These are phyloP conservation scores for Pandemis heparana DNA, from an alignment of 2,888 invertebrate genomes.

Conservation along the genomic window DNA sequence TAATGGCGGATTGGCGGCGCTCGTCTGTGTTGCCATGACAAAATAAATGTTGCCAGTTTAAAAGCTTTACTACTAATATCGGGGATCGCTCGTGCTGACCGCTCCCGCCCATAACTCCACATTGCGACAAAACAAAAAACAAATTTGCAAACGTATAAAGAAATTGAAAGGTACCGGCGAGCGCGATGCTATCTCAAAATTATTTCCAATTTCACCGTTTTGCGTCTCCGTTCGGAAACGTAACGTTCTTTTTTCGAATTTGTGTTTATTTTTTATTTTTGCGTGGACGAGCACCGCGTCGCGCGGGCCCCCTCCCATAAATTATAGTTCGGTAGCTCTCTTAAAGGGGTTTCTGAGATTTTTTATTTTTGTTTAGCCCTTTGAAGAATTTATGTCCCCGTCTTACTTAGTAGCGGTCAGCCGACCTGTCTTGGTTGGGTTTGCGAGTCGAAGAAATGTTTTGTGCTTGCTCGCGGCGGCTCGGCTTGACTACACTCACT, in stretches of 20 bases:
- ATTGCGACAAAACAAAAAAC: constrained; percentile 65
- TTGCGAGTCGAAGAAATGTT: constrained; percentile 57
- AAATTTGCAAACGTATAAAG: constrained; percentile 79
- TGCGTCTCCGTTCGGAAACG: constrained; percentile 70
- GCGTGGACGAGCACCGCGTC: constrained; percentile 67
- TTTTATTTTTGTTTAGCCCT: constrained; percentile 81
- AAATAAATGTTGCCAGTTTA: constrained; percentile 38
- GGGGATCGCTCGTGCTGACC: constrained; percentile 47
- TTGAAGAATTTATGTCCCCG: constrained; percentile 85
- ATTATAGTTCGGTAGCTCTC: constrained; percentile 86
- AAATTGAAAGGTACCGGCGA: constrained; percentile 81
- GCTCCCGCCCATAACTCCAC: constrained; percentile 63
- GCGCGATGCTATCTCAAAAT: constrained; percentile 83
- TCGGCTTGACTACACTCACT: constrained; percentile 37
- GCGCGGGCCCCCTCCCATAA: constrained; percentile 75
- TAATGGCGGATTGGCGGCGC: constrained; percentile 21
- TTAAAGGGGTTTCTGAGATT: constrained; percentile 76
- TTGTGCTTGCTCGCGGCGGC: constrained; percentile 50
- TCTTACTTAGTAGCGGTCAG: constrained; percentile 84
- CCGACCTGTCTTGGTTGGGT: constrained; percentile 62
- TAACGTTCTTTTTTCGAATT: constrained; percentile 60
- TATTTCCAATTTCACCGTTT: constrained; percentile 86
- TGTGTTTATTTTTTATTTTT: constrained; percentile 54
- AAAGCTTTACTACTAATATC: constrained; percentile 44
- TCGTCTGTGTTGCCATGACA: constrained; percentile 32